Base-by-base conservation (phyloP, 64 coral and sea anemone species). In the Stichodactyla mertensii region DNA sequence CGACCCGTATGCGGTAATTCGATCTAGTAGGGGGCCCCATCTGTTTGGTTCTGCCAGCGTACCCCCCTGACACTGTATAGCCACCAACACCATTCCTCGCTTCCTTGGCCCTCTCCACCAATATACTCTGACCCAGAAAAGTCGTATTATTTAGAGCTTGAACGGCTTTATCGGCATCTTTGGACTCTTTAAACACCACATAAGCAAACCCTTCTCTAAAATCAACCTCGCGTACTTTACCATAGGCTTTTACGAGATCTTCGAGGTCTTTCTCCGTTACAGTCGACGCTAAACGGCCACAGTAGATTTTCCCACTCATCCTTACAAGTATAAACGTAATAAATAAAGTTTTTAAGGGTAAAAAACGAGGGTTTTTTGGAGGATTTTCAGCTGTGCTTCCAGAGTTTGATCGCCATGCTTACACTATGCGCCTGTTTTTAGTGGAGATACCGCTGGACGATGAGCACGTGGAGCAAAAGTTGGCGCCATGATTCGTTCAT, bases 151-250 rank as follows among this genome's bases (percentile, higher is more conserved):
- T 99, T 51, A 99, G 86, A 58, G 91, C 91, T 77, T 92, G 88
- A 10, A 99, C 97, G 19, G 97, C 93, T 80, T 82, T 94, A 52
- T 92, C 89, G 4, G 97, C 97, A 67, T 99, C 97, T 8, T 71
- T 84, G 23, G 62, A 71, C 61, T 99, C 93, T 83, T 99, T 99
- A 70, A 92, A 99, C 51, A 95, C 91, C 2, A 89, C 97, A 62
- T 99, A 99, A 36, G 97, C 97, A 81, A 90, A 99, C 0, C 97
- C 97, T 51, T 94, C 93, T 71, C 92, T 93, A 62, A 94, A 99
- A 61, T 99, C 97, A 51, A 99, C 91, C 62, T 99, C 93, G 11
- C 90, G 93, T 27, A 94, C 84, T 87, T 99, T 99, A 22, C 97
- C 97, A 70, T 88, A 89, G 24, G 91, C 54, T 88, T 94, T 94